Base-by-base conservation (phyloP, 2,888 invertebrate species). In the Brassicogethes aeneus region DNA sequence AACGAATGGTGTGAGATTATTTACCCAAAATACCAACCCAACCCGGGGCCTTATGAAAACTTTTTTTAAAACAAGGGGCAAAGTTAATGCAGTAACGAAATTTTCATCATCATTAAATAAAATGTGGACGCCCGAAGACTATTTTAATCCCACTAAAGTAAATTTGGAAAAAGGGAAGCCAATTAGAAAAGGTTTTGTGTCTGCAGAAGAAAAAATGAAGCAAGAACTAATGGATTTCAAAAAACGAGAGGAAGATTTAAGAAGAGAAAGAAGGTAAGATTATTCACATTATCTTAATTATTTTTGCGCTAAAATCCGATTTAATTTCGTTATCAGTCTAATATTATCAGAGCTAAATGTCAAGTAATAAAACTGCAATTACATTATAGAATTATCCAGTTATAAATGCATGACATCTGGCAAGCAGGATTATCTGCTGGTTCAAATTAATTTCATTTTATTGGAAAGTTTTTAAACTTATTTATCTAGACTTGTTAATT, bases 181-280 rank as follows among this genome's bases (percentile, higher is more conserved):
- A 1, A 71, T 81, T 17, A 73, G 87, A 41, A 85, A 85, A 50
- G 87, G 87, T 12, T 87, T 77, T 63, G 79, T 88, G 2, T 85
- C 90, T 0, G 88, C 91, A 2, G 90, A 92, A 62, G 84, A 88
- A 56, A 89, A 88, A 66, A 92, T 93, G 54, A 47, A 48, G 12
- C 51, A 50, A 37, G 93, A 93, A 65, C 69, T 93, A 37, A 75
- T 80, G 59, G 91, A 92, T 56, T 84, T 91, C 77, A 84, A 86
- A 58, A 78, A 79, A 39, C 44, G 68, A n/a, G 68, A 68, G 49
- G 48, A 51, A 14, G 63, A 67, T 48, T 45, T 68, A 36, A 85
- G 85, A 74, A 72, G 75, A 50, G 74, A 79, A 70, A 71, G 83
- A 47, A 74, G 77, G 62, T 32, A 12, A 13, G 32, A 7, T 12